Evolutionary conservation across 2,113 vertebrate genomes (phyloP).

Genomic region (Scolopax mira): DNA sequence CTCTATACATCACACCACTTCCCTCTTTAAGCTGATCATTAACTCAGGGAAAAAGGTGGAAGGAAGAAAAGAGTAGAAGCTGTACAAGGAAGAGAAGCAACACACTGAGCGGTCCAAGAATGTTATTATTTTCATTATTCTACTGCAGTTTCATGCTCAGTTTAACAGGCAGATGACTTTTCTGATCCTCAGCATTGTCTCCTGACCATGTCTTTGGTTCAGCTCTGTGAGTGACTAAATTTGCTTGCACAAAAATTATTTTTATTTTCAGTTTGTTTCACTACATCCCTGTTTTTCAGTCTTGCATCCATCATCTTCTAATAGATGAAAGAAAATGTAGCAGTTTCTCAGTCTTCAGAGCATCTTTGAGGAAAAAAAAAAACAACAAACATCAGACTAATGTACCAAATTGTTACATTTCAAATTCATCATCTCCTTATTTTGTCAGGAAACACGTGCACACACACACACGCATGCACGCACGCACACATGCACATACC

Average conservation of each 20-base stretch:
- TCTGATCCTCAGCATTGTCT: not conserved
- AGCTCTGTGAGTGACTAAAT: not conserved
- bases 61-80: not conserved
- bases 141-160: not conserved
- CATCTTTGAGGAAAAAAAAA: not conserved
- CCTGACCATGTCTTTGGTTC: not conserved
- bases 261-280: not conserved
- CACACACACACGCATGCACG: too few relatives aligned
- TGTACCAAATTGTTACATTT: not conserved
- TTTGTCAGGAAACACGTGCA: not conserved
- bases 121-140: not conserved
- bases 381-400: not conserved
- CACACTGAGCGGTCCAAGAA: not conserved
- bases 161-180: not conserved
- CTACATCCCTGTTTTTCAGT: not conserved
- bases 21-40: not conserved
- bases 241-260: not conserved
- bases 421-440: not conserved
- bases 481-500: not conserved
- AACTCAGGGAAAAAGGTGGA: not conserved
- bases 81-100: not conserved
- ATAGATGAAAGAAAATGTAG: not conserved
- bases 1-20: accelerated
- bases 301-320: not conserved
- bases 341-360: not conserved